phyloP scores from a whole-genome alignment of 2,113 vertebrate genomes.

The Toxotes chatareus region DNA sequence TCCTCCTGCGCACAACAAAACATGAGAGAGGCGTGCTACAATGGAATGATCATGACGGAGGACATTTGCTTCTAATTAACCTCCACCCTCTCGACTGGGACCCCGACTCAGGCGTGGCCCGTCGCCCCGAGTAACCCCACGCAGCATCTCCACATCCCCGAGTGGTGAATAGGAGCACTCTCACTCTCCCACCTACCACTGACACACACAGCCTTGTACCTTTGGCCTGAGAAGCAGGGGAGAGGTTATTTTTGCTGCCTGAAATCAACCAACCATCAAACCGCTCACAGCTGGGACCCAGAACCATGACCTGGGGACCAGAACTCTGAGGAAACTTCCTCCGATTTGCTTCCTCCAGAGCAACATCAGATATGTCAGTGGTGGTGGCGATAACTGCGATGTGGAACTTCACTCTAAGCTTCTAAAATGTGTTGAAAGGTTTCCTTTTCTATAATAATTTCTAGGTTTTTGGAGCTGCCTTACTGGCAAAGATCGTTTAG shows the following conservation, averaged over 20 bases:
- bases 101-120: conserved; percentile 57
- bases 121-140: conserved; percentile 53
- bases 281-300: conserved; percentile 72
- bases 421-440: conserved; percentile 41
- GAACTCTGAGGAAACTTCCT: conserved; percentile 46
- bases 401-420: neutral
- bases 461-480: neutral
- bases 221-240: conserved; percentile 64
- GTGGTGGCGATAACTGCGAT: conserved; percentile 32
- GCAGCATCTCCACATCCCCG: conserved; percentile 64
- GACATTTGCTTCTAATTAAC: conserved; percentile 79
- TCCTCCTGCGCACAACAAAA: conserved; percentile 63
- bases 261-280: conserved; percentile 81
- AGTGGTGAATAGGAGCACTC: conserved; percentile 40
- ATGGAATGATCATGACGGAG: conserved; percentile 64
- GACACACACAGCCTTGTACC: conserved; percentile 62
- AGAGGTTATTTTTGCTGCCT: conserved; percentile 73
- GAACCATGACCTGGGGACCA: conserved; percentile 59
- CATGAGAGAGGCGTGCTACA: conserved; percentile 46
- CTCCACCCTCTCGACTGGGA: conserved; percentile 55
- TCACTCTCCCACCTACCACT: conserved; percentile 42
- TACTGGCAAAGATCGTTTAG: neutral
- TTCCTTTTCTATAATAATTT: conserved; percentile 13
- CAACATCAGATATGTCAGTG: conserved; percentile 22
- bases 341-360: conserved; percentile 37